Percentiles rank a stretch among this genome's conserved stretches.
Evolutionary conservation across 2,113 vertebrate genomes (phyloP).

Genomic region (Cyprinodon variegatus): DNA sequence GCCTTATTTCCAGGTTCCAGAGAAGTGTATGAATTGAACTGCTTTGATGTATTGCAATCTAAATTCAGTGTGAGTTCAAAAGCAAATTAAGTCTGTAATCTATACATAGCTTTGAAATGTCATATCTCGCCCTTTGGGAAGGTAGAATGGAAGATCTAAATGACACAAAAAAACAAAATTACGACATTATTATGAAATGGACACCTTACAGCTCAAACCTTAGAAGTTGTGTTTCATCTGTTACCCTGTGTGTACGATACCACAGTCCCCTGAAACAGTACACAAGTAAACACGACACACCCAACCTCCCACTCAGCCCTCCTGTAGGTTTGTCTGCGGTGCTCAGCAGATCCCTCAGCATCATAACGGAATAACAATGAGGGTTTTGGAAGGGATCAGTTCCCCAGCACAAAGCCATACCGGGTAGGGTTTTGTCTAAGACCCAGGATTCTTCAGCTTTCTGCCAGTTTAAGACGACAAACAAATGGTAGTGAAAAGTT

Average conservation of each 20-base stretch:
- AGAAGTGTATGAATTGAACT: not conserved
- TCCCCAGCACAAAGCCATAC: slow-evolving; percentile 63
- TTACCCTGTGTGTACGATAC: slow-evolving; percentile 62
- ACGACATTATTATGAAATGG: slow-evolving; percentile 7
- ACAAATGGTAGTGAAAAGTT: slow-evolving; percentile 65
- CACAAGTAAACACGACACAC: slow-evolving; percentile 63
- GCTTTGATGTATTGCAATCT: not conserved
- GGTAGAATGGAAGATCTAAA: not conserved
- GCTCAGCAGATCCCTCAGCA: slow-evolving; percentile 67
- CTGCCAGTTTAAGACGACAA: slow-evolving; percentile 71
- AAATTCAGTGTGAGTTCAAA: not conserved
- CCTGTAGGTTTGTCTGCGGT: slow-evolving; percentile 69
- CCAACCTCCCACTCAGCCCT: slow-evolving; percentile 58
- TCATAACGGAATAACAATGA: slow-evolving; percentile 77
- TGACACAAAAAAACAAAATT: not conserved
- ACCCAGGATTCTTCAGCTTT: slow-evolving; percentile 64
- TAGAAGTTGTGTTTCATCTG: slow-evolving; percentile 39
- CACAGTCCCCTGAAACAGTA: slow-evolving; percentile 58
- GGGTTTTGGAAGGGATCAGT: slow-evolving; percentile 73
- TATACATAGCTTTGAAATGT: not conserved
- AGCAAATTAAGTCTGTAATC: not conserved
- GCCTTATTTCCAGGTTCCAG: not conserved
- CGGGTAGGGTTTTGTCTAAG: slow-evolving; percentile 71
- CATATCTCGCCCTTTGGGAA: not conserved
- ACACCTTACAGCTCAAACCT: slow-evolving; percentile 13